These are phyloP conservation scores for Yponomeuta cagnagella DNA, from an alignment of 2,888 invertebrate genomes.

Conservation along the genomic window DNA sequence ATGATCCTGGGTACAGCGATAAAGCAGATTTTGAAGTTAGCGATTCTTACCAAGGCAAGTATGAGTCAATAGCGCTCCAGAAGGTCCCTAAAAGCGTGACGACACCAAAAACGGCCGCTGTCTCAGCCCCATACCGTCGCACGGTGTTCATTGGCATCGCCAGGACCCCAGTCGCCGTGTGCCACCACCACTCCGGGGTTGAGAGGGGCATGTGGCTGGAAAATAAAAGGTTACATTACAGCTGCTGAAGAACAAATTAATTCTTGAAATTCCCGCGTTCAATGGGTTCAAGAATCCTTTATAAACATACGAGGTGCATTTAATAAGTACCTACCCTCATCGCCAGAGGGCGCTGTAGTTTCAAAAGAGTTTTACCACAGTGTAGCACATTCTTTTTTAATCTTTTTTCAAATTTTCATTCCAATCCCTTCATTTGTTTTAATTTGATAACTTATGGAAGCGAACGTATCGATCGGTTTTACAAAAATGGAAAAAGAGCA, in stretches of 20 bases:
- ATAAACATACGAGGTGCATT: neutral
- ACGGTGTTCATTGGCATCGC: slow-evolving; percentile 88
- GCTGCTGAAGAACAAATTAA: neutral
- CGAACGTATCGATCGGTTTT: too few relatives aligned
- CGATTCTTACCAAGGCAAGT: slow-evolving; percentile 79
- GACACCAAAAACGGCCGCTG: slow-evolving; percentile 80
- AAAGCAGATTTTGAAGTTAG: too few relatives aligned
- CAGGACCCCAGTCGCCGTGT: slow-evolving; percentile 84
- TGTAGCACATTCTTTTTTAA: too few relatives aligned
- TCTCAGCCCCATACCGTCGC: slow-evolving; percentile 84
- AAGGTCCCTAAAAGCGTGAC: slow-evolving; percentile 83
- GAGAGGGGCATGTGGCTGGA: slow-evolving; percentile 83
- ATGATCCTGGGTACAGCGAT: too few relatives aligned
- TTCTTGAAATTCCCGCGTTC: neutral
- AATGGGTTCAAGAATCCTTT: neutral
- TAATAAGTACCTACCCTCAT: too few relatives aligned
- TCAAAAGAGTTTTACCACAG: too few relatives aligned
- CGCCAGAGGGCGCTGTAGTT: too few relatives aligned
- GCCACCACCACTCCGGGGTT: slow-evolving; percentile 93
- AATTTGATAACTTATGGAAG: too few relatives aligned
- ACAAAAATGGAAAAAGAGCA: too few relatives aligned
- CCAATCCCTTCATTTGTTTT: too few relatives aligned
- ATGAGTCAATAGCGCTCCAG: slow-evolving; percentile 88
- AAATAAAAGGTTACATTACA: neutral
- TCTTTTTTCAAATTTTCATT: too few relatives aligned